phyloP scores from a whole-genome alignment of 2,888 invertebrate genomes.

The Heliconius erato region DNA sequence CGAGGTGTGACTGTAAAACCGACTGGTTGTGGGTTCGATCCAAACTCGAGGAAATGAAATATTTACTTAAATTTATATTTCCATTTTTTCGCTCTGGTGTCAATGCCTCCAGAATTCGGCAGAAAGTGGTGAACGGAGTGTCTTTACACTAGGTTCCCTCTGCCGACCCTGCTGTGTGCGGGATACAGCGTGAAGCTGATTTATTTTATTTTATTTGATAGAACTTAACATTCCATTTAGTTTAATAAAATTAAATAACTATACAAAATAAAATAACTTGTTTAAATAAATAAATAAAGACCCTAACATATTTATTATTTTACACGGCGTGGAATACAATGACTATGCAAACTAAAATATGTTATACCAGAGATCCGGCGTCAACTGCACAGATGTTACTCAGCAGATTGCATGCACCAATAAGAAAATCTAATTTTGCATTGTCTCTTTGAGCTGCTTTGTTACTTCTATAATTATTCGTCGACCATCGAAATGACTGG shows the following conservation, averaged over 20 bases:
- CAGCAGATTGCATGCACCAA: slow-evolving; percentile 15
- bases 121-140: no score
- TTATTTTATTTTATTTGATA: no score
- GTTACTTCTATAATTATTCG: slow-evolving; percentile 1
- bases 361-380: slow-evolving; percentile 7
- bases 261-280: not conserved
- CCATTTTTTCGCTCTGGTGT: no score
- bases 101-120: no score
- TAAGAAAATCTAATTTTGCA: slow-evolving; percentile 22
- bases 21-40: no score
- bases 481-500: not conserved
- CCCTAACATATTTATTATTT: not conserved
- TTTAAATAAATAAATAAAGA: not conserved
- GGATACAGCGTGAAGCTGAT: no score
- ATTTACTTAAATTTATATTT: no score
- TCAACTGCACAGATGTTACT: slow-evolving; percentile 19
- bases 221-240: not conserved
- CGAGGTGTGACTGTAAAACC: no score
- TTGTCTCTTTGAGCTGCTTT: slow-evolving; percentile 17
- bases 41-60: no score
- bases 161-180: no score
- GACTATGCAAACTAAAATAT: slow-evolving; percentile 7
- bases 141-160: no score
- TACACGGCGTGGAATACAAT: not conserved
- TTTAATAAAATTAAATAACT: not conserved